These are phyloP conservation scores for Macrotus californicus DNA, from an alignment of 2,113 vertebrate species.

Conservation along the genomic window DNA sequence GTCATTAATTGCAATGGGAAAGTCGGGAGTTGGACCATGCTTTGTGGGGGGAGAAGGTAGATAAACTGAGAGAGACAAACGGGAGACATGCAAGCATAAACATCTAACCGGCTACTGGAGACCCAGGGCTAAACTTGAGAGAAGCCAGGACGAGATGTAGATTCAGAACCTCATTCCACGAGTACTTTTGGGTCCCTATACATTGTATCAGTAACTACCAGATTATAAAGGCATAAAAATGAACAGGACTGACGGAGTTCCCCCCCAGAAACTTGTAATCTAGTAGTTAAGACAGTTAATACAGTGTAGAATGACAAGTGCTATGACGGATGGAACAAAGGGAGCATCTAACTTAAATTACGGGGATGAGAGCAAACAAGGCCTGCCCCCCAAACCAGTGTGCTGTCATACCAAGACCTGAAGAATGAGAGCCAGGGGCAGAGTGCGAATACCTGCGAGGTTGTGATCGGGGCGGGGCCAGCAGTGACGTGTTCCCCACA, in stretches of 20 bases:
- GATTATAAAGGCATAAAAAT: background rate
- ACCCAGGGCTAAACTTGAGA: background rate
- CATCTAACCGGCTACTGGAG: background rate
- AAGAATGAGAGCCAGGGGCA: background rate
- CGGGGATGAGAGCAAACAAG: background rate
- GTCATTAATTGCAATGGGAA: background rate
- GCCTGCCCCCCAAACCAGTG: background rate
- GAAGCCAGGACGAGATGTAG: background rate
- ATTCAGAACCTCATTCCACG: background rate
- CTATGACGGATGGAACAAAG: background rate
- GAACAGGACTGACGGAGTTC: background rate
- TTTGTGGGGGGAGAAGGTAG: background rate
- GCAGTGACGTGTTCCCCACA: background rate
- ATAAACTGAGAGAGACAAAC: background rate
- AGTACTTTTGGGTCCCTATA: slow-evolving; percentile 1
- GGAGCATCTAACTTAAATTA: background rate
- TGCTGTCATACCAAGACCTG: background rate
- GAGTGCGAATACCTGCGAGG: background rate
- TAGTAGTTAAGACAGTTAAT: background rate
- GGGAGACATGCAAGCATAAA: background rate
- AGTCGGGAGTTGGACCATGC: background rate
- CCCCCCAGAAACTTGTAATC: background rate
- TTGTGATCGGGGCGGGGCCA: background rate
- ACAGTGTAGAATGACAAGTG: background rate
- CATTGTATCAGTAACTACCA: background rate